A percentile compares a stretch with the other conserved stretches of the same genome.
Conservation (phyloP, 1,140 invertebrate species). For the Sarcophaga peregrina region DNA sequence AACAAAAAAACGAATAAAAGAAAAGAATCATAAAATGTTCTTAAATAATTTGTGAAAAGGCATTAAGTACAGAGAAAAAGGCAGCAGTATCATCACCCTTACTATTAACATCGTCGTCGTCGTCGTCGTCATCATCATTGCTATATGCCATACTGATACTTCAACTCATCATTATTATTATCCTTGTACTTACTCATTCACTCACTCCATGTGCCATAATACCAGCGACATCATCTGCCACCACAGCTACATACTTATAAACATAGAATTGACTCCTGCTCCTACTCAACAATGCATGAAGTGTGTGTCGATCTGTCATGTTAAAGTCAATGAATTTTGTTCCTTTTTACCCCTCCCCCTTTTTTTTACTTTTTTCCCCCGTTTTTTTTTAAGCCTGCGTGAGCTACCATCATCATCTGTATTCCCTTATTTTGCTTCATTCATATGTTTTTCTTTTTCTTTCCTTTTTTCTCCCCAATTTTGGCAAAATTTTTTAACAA, state of each 20-base stretch:
- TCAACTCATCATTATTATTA: too few species aligned
- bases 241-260: neutral
- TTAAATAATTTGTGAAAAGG: conserved; percentile 35
- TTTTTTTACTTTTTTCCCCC: too few species aligned
- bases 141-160: neutral
- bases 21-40: neutral
- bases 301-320: conserved; percentile 38
- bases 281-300: neutral
- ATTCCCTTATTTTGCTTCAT: too few species aligned
- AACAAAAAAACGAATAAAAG: neutral
- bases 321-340: conserved; percentile 36
- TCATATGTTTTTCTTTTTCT: too few species aligned
- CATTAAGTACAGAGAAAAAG: conserved; percentile 14
- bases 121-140: neutral
- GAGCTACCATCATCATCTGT: conserved; percentile 5
- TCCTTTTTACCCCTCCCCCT: too few species aligned
- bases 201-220: neutral
- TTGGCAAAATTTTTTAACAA: too few species aligned
- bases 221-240: conserved; percentile 15
- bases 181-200: neutral
- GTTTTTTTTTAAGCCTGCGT: conserved; percentile 37
- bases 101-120: neutral
- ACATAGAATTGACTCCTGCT: neutral
- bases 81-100: conserved; percentile 21
- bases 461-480: too few species aligned